Evolutionary conservation across 2,113 vertebrate genomes (phyloP).

Genomic region (Cacatua alba): DNA sequence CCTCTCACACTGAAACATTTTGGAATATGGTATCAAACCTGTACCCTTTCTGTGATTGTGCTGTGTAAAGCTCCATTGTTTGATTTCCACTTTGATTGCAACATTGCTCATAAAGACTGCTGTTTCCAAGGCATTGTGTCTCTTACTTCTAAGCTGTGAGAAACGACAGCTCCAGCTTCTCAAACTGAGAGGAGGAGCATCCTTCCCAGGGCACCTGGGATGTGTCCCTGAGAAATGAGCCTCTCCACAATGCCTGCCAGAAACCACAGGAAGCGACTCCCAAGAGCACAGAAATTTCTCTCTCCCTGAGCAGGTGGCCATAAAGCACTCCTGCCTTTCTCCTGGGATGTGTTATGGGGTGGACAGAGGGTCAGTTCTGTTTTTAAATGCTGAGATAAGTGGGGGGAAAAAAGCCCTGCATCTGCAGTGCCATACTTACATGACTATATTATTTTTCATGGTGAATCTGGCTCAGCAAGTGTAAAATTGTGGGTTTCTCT

Average conservation of each 20-base stretch:
- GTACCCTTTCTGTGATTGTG: neutral
- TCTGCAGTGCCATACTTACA: neutral
- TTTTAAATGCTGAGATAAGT: neutral
- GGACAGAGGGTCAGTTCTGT: neutral
- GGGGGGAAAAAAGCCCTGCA: neutral
- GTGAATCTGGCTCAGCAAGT: neutral
- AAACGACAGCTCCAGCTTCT: neutral
- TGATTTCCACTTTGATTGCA: neutral
- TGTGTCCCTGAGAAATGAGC: neutral
- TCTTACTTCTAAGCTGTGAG: neutral
- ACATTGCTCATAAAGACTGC: neutral
- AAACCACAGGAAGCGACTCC: rapidly evolving
- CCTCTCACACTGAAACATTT: conserved; percentile 14
- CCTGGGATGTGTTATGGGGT: neutral
- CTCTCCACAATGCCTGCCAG: neutral
- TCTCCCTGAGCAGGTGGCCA: neutral
- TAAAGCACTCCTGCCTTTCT: neutral
- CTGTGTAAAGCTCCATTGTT: neutral
- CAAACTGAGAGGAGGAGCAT: neutral
- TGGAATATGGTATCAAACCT: neutral
- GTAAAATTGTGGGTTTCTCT: neutral
- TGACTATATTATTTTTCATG: neutral
- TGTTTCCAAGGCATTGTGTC: neutral
- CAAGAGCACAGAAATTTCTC: neutral
- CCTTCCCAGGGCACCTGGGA: neutral